Percentiles rank a stretch among this genome's conserved stretches.
Evolutionary conservation across 2,113 vertebrate genomes (phyloP).

Genomic region (Regulus satrapa): DNA sequence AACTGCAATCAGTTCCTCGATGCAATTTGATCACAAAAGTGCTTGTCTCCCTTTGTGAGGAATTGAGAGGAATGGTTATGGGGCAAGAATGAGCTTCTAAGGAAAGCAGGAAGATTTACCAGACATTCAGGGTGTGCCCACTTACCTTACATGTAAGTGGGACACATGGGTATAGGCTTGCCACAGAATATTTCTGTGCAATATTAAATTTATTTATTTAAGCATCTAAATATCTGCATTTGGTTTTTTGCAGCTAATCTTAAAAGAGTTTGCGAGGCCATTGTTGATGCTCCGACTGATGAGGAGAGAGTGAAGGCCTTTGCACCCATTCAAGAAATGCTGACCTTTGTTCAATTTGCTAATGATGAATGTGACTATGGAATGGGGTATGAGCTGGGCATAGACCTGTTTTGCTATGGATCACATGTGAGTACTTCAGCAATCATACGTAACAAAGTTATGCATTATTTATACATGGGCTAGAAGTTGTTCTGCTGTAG

Average conservation of each 20-base stretch:
- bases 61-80: background rate
- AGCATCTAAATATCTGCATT: background rate
- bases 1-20: background rate
- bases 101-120: background rate
- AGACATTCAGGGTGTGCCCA: background rate
- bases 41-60: background rate
- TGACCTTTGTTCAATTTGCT: constrained; percentile 95
- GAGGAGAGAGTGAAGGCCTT: constrained; percentile 89
- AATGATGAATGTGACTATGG: constrained; percentile 99
- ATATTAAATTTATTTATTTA: background rate
- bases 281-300: constrained; percentile 85
- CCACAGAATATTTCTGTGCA: background rate
- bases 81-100: background rate
- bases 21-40: background rate
- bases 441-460: background rate
- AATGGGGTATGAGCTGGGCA: constrained; percentile 94
- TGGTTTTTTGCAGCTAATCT: constrained; percentile 75
- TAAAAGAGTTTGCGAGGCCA: constrained; percentile 89
- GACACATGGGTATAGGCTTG: background rate
- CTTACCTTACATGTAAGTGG: rapidly evolving
- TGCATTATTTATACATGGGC: rapidly evolving
- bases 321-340: constrained; percentile 91
- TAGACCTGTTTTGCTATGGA: constrained; percentile 93
- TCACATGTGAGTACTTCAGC: constrained; percentile 84
- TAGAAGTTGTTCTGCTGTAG: background rate